These are phyloP conservation scores for Toxonevra muliebris DNA, from an alignment of 2,888 invertebrate species.

Conservation along the genomic window DNA sequence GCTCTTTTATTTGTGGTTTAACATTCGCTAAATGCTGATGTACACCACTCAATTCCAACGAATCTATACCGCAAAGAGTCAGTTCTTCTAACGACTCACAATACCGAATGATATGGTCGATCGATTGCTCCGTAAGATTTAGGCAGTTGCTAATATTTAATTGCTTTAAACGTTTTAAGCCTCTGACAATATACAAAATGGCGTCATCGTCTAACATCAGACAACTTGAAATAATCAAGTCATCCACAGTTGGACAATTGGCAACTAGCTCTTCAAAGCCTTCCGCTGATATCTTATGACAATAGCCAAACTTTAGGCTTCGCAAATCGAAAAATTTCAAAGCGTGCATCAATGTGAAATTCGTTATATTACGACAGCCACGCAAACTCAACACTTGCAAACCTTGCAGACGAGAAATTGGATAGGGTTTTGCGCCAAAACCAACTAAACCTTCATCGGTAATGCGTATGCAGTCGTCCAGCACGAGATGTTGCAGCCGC, in stretches of 20 bases:
- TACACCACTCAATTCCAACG: conserved; percentile 43
- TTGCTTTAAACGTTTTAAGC: conserved; percentile 47
- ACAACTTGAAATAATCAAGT: conserved; percentile 49
- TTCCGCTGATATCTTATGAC: conserved; percentile 43
- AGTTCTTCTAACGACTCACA: conserved; percentile 47
- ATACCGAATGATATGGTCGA: conserved; percentile 43
- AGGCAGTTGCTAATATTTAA: conserved; percentile 52
- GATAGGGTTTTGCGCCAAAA: conserved; percentile 33
- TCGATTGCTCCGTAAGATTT: conserved; percentile 42
- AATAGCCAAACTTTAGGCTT: conserved; percentile 48
- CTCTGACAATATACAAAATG: conserved; percentile 40
- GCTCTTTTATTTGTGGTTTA: conserved; percentile 36
- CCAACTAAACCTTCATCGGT: conserved; percentile 50
- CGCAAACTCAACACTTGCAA: conserved; percentile 48
- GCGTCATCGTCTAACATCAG: conserved; percentile 45
- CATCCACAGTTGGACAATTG: conserved; percentile 52
- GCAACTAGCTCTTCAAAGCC: conserved; percentile 48
- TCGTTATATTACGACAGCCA: conserved; percentile 49
- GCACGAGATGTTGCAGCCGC: conserved; percentile 44
- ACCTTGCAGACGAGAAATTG: conserved; percentile 47
- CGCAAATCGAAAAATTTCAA: conserved; percentile 47
- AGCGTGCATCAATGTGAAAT: conserved; percentile 41
- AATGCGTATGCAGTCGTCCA: conserved; percentile 51
- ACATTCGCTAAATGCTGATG: conserved; percentile 40
- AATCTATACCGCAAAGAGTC: conserved; percentile 48